These are phyloP conservation scores for Cyprinodon variegatus DNA, from an alignment of 2,113 vertebrate species.

Conservation along the genomic window DNA sequence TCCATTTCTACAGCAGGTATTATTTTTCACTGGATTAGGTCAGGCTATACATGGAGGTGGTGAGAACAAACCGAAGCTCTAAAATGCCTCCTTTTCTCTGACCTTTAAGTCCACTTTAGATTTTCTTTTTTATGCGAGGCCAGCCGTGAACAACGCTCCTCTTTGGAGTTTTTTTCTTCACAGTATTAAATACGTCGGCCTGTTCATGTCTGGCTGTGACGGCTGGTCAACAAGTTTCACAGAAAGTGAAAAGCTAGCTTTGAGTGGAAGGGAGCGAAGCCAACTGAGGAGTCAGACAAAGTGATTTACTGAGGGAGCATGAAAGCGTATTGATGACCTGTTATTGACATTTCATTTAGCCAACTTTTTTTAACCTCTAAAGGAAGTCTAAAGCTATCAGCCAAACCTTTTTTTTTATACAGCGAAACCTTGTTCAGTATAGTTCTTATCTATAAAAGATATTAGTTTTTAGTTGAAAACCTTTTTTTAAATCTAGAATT, in stretches of 20 bases:
- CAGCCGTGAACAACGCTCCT: background rate
- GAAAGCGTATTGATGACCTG: conserved; percentile 35
- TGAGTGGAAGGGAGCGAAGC: conserved; percentile 12
- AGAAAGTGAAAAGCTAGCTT: conserved; percentile 10
- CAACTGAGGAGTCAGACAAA: conserved; percentile 9
- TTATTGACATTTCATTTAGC: conserved; percentile 51
- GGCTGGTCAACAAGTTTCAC: background rate
- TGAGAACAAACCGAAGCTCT: conserved; percentile 1
- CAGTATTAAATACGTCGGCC: conserved; percentile 6
- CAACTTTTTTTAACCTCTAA: conserved; percentile 4
- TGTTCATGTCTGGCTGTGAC: conserved; percentile 2
- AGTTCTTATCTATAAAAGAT: background rate
- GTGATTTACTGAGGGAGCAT: conserved; percentile 11
- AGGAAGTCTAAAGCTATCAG: background rate
- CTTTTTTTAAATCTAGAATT: no score
- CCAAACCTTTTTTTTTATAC: background rate
- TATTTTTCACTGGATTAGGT: conserved; percentile 43
- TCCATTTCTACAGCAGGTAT: conserved; percentile 21
- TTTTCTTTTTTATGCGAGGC: background rate
- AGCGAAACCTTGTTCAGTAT: background rate
- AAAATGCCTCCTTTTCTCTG: background rate
- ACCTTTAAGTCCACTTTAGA: conserved; percentile 27
- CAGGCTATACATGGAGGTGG: conserved; percentile 15
- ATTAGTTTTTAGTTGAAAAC: no score
- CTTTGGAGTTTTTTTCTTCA: background rate